phyloP scores from a whole-genome alignment of 2,797 vertebrate species.

The Acanthurus lineatus region DNA sequence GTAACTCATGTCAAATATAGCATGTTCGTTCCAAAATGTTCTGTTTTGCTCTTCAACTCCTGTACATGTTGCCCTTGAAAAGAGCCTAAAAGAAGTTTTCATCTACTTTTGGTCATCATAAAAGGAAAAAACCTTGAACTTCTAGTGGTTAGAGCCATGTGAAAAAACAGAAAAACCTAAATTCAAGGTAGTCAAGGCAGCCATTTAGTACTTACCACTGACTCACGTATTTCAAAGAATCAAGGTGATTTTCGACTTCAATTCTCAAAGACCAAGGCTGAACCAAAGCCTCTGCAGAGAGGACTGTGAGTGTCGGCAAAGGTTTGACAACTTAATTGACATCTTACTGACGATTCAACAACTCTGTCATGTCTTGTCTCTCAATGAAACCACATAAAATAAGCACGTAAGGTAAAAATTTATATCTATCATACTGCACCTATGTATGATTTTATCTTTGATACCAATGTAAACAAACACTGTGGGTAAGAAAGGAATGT shows the following conservation, averaged over 20 bases:
- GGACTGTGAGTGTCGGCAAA: background rate
- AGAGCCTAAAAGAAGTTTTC: background rate
- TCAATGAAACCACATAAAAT: background rate
- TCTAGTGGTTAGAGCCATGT: background rate
- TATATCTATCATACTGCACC: too few species aligned
- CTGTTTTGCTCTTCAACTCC: background rate
- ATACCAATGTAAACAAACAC: too few species aligned
- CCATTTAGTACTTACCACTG: background rate
- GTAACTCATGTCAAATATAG: background rate
- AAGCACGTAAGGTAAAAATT: background rate
- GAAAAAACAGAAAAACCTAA: background rate
- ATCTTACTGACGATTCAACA: background rate
- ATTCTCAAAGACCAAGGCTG: background rate
- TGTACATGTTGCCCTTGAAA: background rate
- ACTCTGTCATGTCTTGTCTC: background rate
- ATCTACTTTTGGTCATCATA: background rate
- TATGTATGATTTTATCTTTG: too few species aligned
- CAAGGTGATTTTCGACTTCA: background rate
- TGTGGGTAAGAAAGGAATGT: too few species aligned
- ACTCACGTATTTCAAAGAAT: background rate
- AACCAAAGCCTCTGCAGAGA: background rate
- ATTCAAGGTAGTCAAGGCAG: background rate
- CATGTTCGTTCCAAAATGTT: background rate
- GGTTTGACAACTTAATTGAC: background rate
- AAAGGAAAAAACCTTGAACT: conserved; percentile 8